A percentile compares a stretch with the other conserved stretches of the same genome.
These are phyloP conservation scores for Bujurquina vittata DNA, from an alignment of 2,113 vertebrate genomes.

Conservation along the genomic window DNA sequence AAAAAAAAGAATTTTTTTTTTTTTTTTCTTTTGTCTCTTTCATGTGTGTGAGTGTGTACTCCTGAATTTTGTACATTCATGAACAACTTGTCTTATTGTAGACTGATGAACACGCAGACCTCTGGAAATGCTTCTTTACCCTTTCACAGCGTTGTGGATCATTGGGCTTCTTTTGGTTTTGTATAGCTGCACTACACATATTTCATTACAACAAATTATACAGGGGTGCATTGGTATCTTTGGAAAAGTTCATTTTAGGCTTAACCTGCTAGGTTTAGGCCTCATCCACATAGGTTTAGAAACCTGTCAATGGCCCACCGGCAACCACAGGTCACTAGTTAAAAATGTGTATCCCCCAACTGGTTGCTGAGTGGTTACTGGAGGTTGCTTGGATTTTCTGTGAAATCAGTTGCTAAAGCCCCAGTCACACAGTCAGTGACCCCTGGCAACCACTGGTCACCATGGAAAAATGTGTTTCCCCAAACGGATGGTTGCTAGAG, in stretches of 20 bases:
- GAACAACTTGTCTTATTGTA: background rate
- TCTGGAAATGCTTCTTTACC: too few relatives aligned
- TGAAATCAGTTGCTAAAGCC: too few relatives aligned
- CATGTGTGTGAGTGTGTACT: background rate
- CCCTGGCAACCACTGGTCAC: background rate
- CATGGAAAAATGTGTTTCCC: background rate
- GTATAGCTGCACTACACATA: background rate
- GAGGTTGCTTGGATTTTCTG: too few relatives aligned
- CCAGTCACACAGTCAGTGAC: background rate
- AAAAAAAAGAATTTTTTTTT: too few relatives aligned
- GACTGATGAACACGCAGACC: background rate
- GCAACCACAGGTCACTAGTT: background rate
- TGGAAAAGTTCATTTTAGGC: background rate
- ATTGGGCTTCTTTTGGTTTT: background rate
- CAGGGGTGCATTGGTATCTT: background rate
- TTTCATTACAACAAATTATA: background rate
- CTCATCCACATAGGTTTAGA: background rate
- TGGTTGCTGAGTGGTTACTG: too few relatives aligned
- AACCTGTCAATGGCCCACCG: background rate
- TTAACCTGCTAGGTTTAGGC: background rate
- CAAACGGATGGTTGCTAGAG: rapidly evolving
- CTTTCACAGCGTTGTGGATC: background rate
- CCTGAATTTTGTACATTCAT: background rate
- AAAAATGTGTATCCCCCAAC: background rate
- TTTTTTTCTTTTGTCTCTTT: background rate